Evolutionary conservation across 2,888 invertebrate species (phyloP).

Genomic region (Pseudococcus viburni): DNA sequence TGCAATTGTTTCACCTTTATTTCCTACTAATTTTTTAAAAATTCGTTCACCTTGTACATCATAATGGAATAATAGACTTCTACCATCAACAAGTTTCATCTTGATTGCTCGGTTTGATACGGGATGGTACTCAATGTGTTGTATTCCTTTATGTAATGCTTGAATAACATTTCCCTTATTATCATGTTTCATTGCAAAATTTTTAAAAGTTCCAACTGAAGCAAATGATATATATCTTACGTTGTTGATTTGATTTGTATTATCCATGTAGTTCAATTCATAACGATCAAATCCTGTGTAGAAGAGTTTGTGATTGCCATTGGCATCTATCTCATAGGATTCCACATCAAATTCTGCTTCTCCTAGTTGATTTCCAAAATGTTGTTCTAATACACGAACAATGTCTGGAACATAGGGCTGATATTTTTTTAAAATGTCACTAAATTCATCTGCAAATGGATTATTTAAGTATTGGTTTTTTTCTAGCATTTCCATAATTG

Average conservation of each 20-base stretch:
- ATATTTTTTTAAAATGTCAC: not conserved
- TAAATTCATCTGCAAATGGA: not conserved
- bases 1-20: not conserved
- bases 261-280: not conserved
- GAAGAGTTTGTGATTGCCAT: not conserved
- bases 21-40: not conserved
- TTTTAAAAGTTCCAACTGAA: not conserved
- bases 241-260: not conserved
- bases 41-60: not conserved
- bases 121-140: not conserved
- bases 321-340: not conserved
- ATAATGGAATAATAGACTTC: not conserved
- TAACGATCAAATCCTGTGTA: not conserved
- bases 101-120: not conserved
- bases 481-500: not conserved
- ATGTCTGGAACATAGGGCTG: not conserved
- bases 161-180: not conserved
- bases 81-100: not conserved
- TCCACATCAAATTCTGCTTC: not conserved
- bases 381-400: not conserved
- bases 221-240: not conserved
- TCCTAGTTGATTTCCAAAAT: not conserved
- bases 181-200: not conserved
- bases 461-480: not conserved
- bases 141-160: not conserved